A percentile compares a stretch with the other conserved stretches of the same genome.
phyloP scores from a whole-genome alignment of 2,797 vertebrate genomes.

The Pampus argenteus region DNA sequence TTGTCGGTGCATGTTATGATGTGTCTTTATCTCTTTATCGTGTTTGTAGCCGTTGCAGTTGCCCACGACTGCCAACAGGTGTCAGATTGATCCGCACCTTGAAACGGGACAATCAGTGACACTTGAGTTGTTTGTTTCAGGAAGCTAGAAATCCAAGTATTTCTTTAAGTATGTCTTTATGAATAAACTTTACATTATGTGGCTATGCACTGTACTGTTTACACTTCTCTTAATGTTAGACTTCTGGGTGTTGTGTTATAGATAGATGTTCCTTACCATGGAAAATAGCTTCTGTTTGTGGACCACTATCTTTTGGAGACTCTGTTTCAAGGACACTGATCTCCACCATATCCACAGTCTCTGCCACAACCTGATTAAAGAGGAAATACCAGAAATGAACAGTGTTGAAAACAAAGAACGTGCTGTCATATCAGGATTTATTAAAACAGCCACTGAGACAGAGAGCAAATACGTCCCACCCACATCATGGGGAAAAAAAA shows the following conservation, averaged over 20 bases:
- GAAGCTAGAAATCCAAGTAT: not conserved
- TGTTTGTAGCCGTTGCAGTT: not conserved
- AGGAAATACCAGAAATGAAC: not conserved
- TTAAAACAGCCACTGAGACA: not conserved
- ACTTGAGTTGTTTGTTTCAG: not conserved
- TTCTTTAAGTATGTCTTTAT: not conserved
- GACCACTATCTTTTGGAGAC: not conserved
- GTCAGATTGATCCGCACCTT: not conserved
- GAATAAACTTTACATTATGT: no score
- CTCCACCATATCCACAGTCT: conserved; percentile 28
- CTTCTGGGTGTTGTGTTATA: no score
- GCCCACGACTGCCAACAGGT: not conserved
- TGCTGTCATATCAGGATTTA: no score
- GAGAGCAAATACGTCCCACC: no score
- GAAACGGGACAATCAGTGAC: not conserved
- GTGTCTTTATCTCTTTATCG: no score
- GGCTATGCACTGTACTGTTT: no score
- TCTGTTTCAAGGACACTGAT: conserved; percentile 10
- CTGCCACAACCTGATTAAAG: conserved; percentile 45
- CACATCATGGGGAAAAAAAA: no score
- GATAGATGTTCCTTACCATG: conserved; percentile 56
- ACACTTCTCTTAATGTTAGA: no score
- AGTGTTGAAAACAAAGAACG: not conserved
- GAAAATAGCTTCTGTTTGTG: conserved; percentile 33
- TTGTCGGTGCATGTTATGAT: no score